These are phyloP conservation scores for Malachius bipustulatus DNA, from an alignment of 2,888 invertebrate species.

Conservation along the genomic window DNA sequence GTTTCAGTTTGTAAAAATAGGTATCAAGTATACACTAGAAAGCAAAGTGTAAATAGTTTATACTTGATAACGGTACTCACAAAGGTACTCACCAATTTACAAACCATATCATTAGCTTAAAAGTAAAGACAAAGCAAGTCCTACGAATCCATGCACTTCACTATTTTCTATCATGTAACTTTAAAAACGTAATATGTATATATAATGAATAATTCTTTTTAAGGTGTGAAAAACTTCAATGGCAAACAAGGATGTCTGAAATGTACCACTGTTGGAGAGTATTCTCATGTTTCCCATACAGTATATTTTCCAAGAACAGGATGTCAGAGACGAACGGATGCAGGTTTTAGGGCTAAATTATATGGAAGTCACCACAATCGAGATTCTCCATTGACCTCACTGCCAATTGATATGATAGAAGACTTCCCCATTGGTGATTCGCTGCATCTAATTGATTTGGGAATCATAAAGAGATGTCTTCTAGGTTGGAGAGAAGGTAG, in stretches of 20 bases:
- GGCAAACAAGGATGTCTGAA: constrained; percentile 15
- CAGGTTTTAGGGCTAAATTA: constrained; percentile 11
- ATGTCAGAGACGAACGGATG: constrained; percentile 13
- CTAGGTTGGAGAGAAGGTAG: too few relatives aligned
- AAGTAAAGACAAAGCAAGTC: too few relatives aligned
- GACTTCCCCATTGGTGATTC: constrained; percentile 16
- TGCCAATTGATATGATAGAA: constrained; percentile 15
- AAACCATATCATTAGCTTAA: too few relatives aligned
- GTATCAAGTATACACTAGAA: too few relatives aligned
- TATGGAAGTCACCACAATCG: constrained; percentile 15
- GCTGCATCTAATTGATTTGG: constrained; percentile 17
- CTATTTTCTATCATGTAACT: too few relatives aligned
- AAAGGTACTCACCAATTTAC: too few relatives aligned
- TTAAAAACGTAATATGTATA: too few relatives aligned
- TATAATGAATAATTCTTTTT: constrained; percentile 12
- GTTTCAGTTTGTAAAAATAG: too few relatives aligned
- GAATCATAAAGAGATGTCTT: constrained; percentile 16
- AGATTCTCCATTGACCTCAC: constrained; percentile 10
- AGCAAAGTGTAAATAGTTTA: too few relatives aligned
- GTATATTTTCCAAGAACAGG: constrained; percentile 12
- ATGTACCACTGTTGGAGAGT: constrained; percentile 16
- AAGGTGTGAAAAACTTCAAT: constrained; percentile 19
- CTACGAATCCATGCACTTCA: too few relatives aligned
- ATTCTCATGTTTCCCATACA: constrained; percentile 9
- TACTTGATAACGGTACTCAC: too few relatives aligned